Percentiles rank a stretch among this genome's conserved stretches.
Evolutionary conservation across 2,797 vertebrate species (phyloP).

Genomic region (Sebastes hubbsi): DNA sequence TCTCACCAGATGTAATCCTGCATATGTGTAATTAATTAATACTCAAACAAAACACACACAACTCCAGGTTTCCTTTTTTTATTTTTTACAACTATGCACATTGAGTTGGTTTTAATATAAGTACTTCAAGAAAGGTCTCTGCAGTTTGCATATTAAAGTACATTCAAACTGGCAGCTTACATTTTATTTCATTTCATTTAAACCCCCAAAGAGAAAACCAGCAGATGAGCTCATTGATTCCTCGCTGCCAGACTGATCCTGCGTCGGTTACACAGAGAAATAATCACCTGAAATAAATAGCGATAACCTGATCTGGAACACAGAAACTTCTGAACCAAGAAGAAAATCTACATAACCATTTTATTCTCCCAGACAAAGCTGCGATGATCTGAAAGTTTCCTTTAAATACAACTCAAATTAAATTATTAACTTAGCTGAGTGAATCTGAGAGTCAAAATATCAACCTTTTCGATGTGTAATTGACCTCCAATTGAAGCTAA

Average conservation of each 20-base stretch:
- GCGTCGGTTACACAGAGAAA: neutral
- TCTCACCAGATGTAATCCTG: neutral
- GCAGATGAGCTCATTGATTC: neutral
- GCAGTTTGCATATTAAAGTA: slow-evolving; percentile 26
- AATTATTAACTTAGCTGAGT: neutral
- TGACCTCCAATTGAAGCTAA: neutral
- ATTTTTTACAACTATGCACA: slow-evolving; percentile 47
- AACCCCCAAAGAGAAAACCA: neutral
- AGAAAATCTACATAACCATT: neutral
- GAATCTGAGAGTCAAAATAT: neutral
- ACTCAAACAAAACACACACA: neutral
- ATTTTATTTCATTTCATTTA: neutral
- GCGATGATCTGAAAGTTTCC: neutral
- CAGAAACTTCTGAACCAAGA: neutral
- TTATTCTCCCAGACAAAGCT: neutral
- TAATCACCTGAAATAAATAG: neutral
- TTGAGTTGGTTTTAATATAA: neutral
- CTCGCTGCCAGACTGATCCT: slow-evolving; percentile 1
- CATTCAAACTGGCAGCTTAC: slow-evolving; percentile 16
- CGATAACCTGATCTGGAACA: neutral
- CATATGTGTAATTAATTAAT: neutral
- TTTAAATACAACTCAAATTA: neutral
- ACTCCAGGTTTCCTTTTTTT: slow-evolving; percentile 11
- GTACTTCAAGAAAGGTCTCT: neutral
- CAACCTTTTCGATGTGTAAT: neutral